A percentile compares a stretch with the other conserved stretches of the same genome.
These are phyloP conservation scores for Pseudomyrmex flavicornis DNA, from an alignment of 1,140 invertebrate species.

Conservation along the genomic window DNA sequence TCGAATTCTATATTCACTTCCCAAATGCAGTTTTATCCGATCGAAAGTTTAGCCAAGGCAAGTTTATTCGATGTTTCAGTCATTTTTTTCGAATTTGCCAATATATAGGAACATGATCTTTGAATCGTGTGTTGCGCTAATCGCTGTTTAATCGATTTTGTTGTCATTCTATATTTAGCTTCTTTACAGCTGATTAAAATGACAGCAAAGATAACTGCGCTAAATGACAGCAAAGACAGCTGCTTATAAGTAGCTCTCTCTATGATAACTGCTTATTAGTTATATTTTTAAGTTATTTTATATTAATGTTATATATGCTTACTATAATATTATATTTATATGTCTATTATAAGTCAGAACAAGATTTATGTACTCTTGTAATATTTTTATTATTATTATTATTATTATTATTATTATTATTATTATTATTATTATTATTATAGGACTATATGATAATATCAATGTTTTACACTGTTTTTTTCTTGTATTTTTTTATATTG, in stretches of 20 bases:
- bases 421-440: no score
- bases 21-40: constrained; percentile 88
- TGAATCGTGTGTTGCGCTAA: no score
- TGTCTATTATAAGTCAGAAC: neutral
- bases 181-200: neutral
- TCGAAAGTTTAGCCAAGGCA: constrained; percentile 90
- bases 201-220: neutral
- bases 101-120: neutral
- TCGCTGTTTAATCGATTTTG: no score
- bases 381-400: neutral
- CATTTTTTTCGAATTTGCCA: neutral
- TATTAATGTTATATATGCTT: neutral
- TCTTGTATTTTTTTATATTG: no score
- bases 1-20: constrained; percentile 80
- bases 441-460: no score
- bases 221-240: no score
- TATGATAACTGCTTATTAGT: no score
- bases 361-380: neutral
- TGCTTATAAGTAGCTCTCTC: no score
- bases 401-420: no score
- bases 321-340: no score
- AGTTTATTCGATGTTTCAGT: constrained; percentile 43
- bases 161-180: neutral
- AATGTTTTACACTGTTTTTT: no score
- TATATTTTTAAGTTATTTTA: neutral